A percentile compares a stretch with the other conserved stretches of the same genome.
These are phyloP conservation scores for Scaptomyza parva DNA, from an alignment of 2,888 invertebrate species.

Conservation along the genomic window DNA sequence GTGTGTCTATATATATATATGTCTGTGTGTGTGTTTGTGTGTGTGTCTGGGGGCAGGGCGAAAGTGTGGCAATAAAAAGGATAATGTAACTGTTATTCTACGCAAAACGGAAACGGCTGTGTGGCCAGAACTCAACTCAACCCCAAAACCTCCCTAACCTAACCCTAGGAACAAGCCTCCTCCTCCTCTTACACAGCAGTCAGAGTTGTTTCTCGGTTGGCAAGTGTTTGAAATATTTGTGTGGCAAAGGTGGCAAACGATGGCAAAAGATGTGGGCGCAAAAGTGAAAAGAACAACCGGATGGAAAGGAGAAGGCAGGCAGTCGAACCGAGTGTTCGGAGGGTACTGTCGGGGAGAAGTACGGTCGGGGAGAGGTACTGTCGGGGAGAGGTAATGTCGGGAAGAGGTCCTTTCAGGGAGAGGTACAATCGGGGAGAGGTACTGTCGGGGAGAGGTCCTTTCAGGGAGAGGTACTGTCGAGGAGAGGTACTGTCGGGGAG, in stretches of 20 bases:
- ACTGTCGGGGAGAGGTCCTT: too few relatives aligned
- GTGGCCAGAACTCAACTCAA: conserved; percentile 33
- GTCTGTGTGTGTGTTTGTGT: conserved; percentile 31
- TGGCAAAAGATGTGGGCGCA: conserved; percentile 55
- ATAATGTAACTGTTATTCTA: conserved; percentile 83
- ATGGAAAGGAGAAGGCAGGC: conserved; percentile 4
- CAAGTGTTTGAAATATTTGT: conserved; percentile 80
- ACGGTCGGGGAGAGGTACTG: too few relatives aligned
- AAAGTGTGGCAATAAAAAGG: conserved; percentile 84
- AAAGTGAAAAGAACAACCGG: conserved; percentile 75
- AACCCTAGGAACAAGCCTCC: background rate
- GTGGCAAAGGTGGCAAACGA: conserved; percentile 81
- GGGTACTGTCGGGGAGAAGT: background rate
- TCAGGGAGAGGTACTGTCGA: background rate
- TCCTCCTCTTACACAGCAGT: conserved; percentile 36
- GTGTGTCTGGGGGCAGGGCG: conserved; percentile 51
- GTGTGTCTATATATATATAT: conserved; percentile 50
- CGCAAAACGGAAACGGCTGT: conserved; percentile 73
- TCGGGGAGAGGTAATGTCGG: conserved; percentile 25
- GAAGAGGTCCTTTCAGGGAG: too few relatives aligned
- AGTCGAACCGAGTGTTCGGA: background rate
- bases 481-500: background rate
- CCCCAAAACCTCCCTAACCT: background rate
- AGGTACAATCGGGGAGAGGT: too few relatives aligned
- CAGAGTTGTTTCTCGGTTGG: conserved; percentile 49